These are phyloP conservation scores for Peromyscus nudipes DNA, from an alignment of 2,797 vertebrate species.

Conservation along the genomic window DNA sequence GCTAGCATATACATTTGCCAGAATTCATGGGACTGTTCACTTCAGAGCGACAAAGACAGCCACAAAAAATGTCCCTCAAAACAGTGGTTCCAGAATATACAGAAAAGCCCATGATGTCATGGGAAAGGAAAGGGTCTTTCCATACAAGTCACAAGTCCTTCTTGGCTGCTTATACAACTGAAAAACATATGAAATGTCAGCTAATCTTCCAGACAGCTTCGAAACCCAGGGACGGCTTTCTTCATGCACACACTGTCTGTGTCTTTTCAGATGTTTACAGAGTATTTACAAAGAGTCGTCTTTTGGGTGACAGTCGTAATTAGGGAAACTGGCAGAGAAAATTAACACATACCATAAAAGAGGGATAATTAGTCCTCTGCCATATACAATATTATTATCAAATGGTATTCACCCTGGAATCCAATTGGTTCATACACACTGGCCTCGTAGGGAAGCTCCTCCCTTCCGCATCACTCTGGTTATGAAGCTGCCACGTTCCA, in stretches of 20 bases:
- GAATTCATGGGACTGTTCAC: background rate
- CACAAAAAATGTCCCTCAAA: background rate
- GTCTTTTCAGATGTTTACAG: conserved; percentile 80
- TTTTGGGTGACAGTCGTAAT: conserved; percentile 73
- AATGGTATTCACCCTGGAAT: conserved; percentile 62
- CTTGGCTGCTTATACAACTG: background rate
- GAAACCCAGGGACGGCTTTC: conserved; percentile 33
- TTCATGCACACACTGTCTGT: background rate
- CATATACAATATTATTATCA: conserved; percentile 78
- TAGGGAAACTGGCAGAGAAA: conserved; percentile 77
- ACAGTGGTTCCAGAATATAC: background rate
- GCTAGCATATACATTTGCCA: background rate
- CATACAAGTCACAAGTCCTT: background rate
- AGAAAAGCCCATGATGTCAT: background rate
- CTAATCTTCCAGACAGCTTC: conserved; percentile 70
- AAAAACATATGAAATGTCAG: conserved; percentile 44
- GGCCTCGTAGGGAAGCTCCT: conserved; percentile 27
- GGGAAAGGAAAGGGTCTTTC: background rate
- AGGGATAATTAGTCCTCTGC: conserved; percentile 69
- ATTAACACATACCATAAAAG: conserved; percentile 79
- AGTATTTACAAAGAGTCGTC: conserved; percentile 78
- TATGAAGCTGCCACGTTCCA: conserved; percentile 52
- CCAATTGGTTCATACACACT: conserved; percentile 20
- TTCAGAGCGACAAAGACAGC: background rate
- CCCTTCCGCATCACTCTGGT: conserved; percentile 33